Percentiles rank a stretch among this genome's conserved stretches.
Evolutionary conservation across 35 echinoderm and acorn worm genomes (phyloP).

Genomic region (Acanthaster planci): DNA sequence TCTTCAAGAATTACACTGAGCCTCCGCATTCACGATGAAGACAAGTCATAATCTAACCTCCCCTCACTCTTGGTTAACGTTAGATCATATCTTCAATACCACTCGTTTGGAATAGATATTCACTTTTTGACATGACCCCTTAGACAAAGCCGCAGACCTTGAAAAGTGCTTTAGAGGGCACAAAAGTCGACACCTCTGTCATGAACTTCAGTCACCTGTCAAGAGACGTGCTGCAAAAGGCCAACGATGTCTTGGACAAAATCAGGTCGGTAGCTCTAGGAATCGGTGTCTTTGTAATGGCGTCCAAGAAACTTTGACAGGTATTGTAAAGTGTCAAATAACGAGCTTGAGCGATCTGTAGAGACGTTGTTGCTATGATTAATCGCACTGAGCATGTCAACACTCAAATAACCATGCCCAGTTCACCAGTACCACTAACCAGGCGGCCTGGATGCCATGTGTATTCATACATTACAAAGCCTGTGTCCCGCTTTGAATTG

Average conservation of each 20-base stretch:
- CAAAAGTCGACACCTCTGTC: not conserved
- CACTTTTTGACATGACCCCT: not conserved
- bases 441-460: no score
- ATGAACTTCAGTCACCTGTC: slow-evolving; percentile 28
- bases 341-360: no score
- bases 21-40: not conserved
- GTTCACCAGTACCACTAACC: no score
- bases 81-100: not conserved
- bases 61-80: not conserved
- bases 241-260: slow-evolving; percentile 15
- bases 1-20: not conserved
- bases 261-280: not conserved
- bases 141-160: not conserved
- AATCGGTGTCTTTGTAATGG: no score
- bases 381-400: no score
- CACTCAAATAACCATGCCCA: no score
- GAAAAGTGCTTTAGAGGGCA: not conserved
- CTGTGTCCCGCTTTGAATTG: no score
- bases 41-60: not conserved
- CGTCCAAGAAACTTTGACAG: no score
- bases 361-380: no score
- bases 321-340: no score
- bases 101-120: not conserved
- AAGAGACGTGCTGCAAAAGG: slow-evolving; percentile 29
- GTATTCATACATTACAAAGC: no score